A percentile compares a stretch with the other conserved stretches of the same genome.
Evolutionary conservation across 2,797 vertebrate genomes (phyloP).

Genomic region (Cyprinella venusta): DNA sequence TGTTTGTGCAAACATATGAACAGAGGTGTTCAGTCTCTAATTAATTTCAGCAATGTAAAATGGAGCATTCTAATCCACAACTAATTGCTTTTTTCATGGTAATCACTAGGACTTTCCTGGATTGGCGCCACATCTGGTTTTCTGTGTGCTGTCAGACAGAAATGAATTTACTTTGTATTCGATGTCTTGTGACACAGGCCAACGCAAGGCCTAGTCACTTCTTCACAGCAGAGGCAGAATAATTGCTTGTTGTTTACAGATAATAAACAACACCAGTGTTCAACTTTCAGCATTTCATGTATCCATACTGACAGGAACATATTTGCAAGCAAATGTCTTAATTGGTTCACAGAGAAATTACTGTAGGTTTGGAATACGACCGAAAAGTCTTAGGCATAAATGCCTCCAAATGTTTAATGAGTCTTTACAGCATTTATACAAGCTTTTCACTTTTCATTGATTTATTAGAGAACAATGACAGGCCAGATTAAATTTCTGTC

Average conservation of each 20-base stretch:
- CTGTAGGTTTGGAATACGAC: background rate
- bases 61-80: slow-evolving; percentile 43
- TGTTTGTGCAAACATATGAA: slow-evolving; percentile 9
- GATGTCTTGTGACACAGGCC: slow-evolving; percentile 58
- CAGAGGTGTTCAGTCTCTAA: slow-evolving; percentile 24
- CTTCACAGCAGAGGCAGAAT: slow-evolving; percentile 54
- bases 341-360: slow-evolving; percentile 55
- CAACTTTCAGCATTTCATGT: slow-evolving; percentile 20
- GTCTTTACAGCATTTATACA: slow-evolving; percentile 14
- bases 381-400: background rate
- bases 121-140: slow-evolving; percentile 50
- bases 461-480: slow-evolving; percentile 43
- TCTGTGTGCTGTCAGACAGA: slow-evolving; percentile 59
- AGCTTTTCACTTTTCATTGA: slow-evolving; percentile 17
- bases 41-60: slow-evolving; percentile 31
- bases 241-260: slow-evolving; percentile 64
- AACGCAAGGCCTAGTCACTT: slow-evolving; percentile 55
- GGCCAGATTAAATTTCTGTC: slow-evolving; percentile 50
- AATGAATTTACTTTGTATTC: slow-evolving; percentile 72
- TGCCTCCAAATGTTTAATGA: slow-evolving; percentile 8
- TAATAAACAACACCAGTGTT: slow-evolving; percentile 60
- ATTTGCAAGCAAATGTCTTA: slow-evolving; percentile 54
- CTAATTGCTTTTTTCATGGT: slow-evolving; percentile 64
- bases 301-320: slow-evolving; percentile 36
- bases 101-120: slow-evolving; percentile 59